Evolutionary conservation across 1,140 invertebrate species (phyloP), one percentile per base, ranked within the genome.

Genomic region (Argopecten irradians): DNA sequence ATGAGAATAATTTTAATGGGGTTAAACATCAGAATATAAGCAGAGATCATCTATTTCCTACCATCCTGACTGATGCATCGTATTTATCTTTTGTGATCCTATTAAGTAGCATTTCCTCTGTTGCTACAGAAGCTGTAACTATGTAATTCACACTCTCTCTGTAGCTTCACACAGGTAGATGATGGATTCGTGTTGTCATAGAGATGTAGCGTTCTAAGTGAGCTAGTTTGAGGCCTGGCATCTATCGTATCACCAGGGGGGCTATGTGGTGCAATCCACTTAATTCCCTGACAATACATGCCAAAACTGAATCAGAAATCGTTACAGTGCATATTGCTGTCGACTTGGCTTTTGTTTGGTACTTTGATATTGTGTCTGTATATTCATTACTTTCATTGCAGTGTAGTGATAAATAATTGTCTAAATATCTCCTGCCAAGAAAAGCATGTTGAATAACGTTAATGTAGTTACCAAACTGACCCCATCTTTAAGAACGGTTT

Each of bases 181-280:
- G 55, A 71, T 71, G 55, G 55, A 71, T 71, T n/a, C 13, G 22
- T 71, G 55, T 71, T 71, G 55, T 71, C 55, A 28, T 71, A 71
- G 55, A 19, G 1, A 46, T 11, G 13, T 46, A 46, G 43, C 55
- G 55, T 71, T 71, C n/a, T 5, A 5, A 71, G 28, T 71, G n/a
- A n/a, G 16, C 55, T 71, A 16, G 55, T 7, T 22, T 3, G 2
- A 5, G 7, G 2, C 3, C 55, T 71, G 55, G 55, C 55, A 71
- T 71, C 5, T 2, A 71, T 71, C 22, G 19, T 5, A 71, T 8
- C 5, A n/a, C 28, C 55, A 0, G n/a, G 22, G 22, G 16, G 55
- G 55, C 55, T 71, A 71, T 71, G 55, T 71, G 55, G 55, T 71
- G 55, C 55, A 71, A 71, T n/a, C 28, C 55, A 71, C 55, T 71